These are phyloP conservation scores for Phortica magna DNA, from an alignment of 2,888 invertebrate genomes.

Conservation along the genomic window DNA sequence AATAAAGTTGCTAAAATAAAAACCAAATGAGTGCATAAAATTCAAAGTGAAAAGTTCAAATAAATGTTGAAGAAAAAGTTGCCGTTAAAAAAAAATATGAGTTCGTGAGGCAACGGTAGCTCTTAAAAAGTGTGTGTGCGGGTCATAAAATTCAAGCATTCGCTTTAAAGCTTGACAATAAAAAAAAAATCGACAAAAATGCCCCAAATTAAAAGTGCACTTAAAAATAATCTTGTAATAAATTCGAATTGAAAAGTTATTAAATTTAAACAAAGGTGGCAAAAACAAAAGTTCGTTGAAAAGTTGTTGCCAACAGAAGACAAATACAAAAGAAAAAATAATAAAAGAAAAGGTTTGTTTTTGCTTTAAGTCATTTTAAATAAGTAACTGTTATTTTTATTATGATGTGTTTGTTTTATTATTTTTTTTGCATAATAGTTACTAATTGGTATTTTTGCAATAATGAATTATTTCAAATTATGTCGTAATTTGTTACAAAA, in stretches of 20 bases:
- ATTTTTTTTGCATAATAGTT: too few species aligned
- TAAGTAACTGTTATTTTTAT: too few species aligned
- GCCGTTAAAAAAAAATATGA: conserved; percentile 21
- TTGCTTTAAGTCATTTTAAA: neutral
- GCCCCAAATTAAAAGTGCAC: conserved; percentile 12
- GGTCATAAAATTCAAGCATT: neutral
- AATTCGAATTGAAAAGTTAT: neutral
- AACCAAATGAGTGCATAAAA: neutral
- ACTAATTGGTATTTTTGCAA: neutral
- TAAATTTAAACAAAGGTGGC: neutral
- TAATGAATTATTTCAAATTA: neutral
- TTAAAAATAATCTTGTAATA: neutral
- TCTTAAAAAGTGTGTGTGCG: conserved; percentile 28
- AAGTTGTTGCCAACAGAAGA: too few species aligned
- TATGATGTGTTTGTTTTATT: too few species aligned
- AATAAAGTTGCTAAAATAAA: neutral
- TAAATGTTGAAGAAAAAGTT: conserved; percentile 32
- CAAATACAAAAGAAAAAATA: neutral
- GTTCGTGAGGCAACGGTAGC: neutral
- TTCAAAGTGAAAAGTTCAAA: conserved; percentile 1
- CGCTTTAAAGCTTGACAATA: neutral
- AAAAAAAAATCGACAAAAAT: conserved; percentile 13
- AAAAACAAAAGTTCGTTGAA: neutral
- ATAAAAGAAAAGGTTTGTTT: conserved; percentile 2
- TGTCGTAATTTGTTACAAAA: too few species aligned